Evolutionary conservation across 1,140 invertebrate genomes (phyloP).

Genomic region (Cephus cinctus): DNA sequence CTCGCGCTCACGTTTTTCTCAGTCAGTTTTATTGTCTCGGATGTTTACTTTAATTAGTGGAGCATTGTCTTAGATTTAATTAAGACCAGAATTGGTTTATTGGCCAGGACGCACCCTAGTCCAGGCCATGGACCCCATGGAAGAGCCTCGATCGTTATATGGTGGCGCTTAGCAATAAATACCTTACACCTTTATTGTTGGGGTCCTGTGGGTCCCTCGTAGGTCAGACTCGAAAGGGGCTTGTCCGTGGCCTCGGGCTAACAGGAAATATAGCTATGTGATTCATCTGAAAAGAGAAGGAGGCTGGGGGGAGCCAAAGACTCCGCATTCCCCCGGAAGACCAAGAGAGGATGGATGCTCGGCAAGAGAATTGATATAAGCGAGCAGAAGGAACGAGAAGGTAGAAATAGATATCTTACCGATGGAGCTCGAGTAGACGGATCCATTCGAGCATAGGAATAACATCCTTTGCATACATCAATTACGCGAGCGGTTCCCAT

Average conservation of each 20-base stretch:
- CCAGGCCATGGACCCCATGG: not conserved
- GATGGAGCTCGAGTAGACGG: constrained; percentile 16
- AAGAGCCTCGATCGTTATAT: constrained; percentile 27
- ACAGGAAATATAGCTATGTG: too few species aligned
- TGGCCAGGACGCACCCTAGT: constrained; percentile 17
- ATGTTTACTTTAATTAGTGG: constrained; percentile 49
- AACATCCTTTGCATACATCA: constrained; percentile 53
- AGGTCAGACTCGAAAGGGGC: too few species aligned
- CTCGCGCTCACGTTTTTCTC: too few species aligned
- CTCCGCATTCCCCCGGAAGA: not conserved
- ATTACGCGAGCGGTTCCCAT: constrained; percentile 48
- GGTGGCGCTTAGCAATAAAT: constrained; percentile 38
- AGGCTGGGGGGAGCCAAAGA: not conserved
- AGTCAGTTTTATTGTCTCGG: constrained; percentile 33
- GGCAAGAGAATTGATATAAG: not conserved
- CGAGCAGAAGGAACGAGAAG: constrained; percentile 5
- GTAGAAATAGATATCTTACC: too few species aligned
- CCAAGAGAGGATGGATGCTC: not conserved
- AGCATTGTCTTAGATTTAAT: constrained; percentile 48
- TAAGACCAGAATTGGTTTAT: constrained; percentile 48
- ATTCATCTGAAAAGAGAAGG: too few species aligned
- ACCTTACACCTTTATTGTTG: constrained; percentile 34
- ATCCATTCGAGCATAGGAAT: constrained; percentile 31
- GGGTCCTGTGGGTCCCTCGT: not conserved
- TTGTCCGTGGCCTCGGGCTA: too few species aligned